Evolutionary conservation across 2,888 invertebrate species (phyloP), one percentile per base, ranked within the genome.

Genomic region (Agrilus mali): DNA sequence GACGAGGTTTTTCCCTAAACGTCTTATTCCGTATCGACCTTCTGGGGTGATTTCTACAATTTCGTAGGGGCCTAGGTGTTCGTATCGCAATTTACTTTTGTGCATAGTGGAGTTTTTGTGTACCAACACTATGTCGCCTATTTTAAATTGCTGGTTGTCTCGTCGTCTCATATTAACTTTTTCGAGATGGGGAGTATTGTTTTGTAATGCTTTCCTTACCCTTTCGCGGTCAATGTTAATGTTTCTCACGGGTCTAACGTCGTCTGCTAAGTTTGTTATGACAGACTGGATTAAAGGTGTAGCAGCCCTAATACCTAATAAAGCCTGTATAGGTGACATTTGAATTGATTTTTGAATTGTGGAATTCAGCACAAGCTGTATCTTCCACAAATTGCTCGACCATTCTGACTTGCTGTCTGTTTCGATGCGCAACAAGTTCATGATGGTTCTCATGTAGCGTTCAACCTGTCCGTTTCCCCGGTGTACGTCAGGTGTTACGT

Each of bases 91-190:
- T 36, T 52, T 52, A 35, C 50, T 50, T 1, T 41, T 41, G 35
- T 52, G 50, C 48, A 54, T 50, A 34, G 52, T 43, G 10, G 47
- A 47, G 20, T 45, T 52, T 14, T 51, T 43, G 41, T 54, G 52
- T 37, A 52, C 41, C 8, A 54, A 38, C 4, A 54, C 52, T 44
- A 51, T 49, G 38, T 51, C 49, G 31, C 52, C 53, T 10, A 37
- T 33, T 10, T 39, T 13, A 36, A 33, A 48, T 31, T 47, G 14
- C 1, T 44, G 22, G 27, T 20, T 51, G 36, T 49, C 47, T 36
- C 47, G 45, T 35, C 49, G 43, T 17, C 47, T 50, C 15, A 14
- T 13, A 31, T 47, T 48, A 17, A 46, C 14, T 37, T 37, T 42
- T 33, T 36, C 22, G 33, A 14, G 6, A 39, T 32, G 40, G 41